These are phyloP conservation scores for Microplitis mediator DNA, from an alignment of 1,140 invertebrate species.

Conservation along the genomic window DNA sequence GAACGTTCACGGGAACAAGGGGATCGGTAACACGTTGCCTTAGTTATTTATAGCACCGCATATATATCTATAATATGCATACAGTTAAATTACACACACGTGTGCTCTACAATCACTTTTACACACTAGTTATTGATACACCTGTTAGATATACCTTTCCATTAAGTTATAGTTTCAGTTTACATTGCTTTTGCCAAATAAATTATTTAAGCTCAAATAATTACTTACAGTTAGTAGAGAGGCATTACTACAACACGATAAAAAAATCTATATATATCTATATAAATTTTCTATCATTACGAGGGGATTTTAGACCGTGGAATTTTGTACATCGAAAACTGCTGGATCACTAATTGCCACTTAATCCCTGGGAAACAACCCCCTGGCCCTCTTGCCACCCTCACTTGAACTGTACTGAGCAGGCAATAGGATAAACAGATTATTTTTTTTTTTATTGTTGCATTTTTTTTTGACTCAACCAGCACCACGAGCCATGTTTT, in stretches of 20 bases:
- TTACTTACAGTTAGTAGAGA: neutral
- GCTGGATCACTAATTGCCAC: neutral
- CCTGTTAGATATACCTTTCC: neutral
- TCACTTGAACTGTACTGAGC: neutral
- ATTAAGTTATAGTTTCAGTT: neutral
- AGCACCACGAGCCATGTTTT: neutral
- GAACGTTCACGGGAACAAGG: neutral
- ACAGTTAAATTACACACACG: neutral
- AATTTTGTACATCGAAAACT: neutral
- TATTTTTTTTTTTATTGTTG: neutral
- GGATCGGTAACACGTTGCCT: constrained; percentile 1
- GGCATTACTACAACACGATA: too few species aligned
- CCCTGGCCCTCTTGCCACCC: neutral
- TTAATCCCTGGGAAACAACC: neutral
- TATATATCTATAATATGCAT: neutral
- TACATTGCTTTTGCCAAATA: neutral
- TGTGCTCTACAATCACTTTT: constrained; percentile 5
- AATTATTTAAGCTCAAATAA: neutral
- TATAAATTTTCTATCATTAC: neutral
- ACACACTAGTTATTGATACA: neutral
- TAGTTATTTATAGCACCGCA: constrained; percentile 8
- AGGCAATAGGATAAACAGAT: neutral
- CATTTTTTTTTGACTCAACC: neutral
- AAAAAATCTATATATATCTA: neutral
- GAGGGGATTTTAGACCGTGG: neutral